Percentiles rank a stretch among this genome's conserved stretches.
Conservation (phyloP, 2,797 vertebrate species). For the Artibeus jamaicensis region DNA sequence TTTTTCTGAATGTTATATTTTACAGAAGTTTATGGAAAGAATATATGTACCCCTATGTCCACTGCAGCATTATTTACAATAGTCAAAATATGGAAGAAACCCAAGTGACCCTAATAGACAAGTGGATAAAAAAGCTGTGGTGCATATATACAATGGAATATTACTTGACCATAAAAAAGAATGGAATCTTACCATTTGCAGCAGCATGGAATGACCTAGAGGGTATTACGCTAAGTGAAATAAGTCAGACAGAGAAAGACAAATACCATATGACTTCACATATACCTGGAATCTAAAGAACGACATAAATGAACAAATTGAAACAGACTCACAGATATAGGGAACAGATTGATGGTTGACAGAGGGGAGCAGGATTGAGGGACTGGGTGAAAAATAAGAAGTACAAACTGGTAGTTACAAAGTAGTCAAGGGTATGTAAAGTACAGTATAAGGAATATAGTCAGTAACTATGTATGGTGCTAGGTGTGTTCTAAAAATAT, state of each 20-base stretch:
- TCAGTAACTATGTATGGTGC: background rate
- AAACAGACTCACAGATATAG: background rate
- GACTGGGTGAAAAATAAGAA: background rate
- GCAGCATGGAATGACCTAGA: background rate
- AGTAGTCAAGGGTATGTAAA: background rate
- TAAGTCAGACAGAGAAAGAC: background rate
- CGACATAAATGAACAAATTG: background rate
- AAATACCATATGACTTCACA: background rate
- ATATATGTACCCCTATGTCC: background rate
- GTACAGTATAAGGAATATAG: background rate
- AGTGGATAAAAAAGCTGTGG: background rate
- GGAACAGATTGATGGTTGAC: background rate
- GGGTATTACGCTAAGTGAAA: background rate
- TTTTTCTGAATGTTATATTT: background rate
- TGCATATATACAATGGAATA: background rate
- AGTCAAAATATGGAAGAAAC: background rate
- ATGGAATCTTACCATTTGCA: background rate
- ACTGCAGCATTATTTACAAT: background rate
- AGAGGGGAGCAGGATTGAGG: background rate
- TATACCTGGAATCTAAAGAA: background rate
- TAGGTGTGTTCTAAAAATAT: background rate
- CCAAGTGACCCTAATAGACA: background rate
- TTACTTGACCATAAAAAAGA: background rate
- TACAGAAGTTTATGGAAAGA: constrained; percentile 10
- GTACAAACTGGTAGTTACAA: background rate